Conservation (phyloP, 2,113 vertebrate species). For the Crypturellus undulatus region DNA sequence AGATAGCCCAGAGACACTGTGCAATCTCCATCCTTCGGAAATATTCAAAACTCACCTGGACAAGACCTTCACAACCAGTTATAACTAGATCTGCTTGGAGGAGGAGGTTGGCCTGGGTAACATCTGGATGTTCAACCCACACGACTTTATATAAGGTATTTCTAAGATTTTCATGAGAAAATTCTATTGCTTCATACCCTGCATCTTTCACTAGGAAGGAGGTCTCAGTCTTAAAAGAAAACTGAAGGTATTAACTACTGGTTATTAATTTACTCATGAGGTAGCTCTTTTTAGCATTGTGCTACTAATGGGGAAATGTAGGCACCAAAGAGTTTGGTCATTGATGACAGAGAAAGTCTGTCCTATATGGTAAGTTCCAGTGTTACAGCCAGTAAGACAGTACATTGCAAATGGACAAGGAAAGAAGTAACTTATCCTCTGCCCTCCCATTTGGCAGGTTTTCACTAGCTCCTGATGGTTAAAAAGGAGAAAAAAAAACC, state of each 20-base stretch:
- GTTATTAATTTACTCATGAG: neutral
- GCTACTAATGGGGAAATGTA: rapidly evolving
- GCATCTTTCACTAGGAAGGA: neutral
- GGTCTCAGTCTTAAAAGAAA: neutral
- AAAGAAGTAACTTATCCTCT: neutral
- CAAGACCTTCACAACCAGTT: neutral
- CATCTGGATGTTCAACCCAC: neutral
- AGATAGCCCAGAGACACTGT: neutral
- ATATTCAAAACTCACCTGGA: neutral
- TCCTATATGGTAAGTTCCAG: neutral
- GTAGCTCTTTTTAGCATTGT: neutral
- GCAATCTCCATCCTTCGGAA: neutral
- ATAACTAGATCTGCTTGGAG: neutral
- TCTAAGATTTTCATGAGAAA: neutral
- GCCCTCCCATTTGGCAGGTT: neutral
- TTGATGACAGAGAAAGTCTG: neutral
- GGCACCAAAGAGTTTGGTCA: neutral
- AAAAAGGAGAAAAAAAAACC: neutral
- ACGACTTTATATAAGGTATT: neutral
- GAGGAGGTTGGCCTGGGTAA: neutral
- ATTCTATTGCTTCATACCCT: neutral
- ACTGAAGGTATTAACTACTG: neutral
- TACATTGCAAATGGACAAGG: neutral
- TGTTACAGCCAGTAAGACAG: neutral
- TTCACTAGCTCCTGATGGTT: neutral